Percentiles rank a stretch among this genome's conserved stretches.
Conservation (phyloP, 2,113 vertebrate species). For the rabbit (Oryctolagus cuniculus) region mOryCun1.1 NC_091437.1:46573001-46573500, state of each 20-base stretch:
- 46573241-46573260: background rate
- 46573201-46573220: conserved; percentile 48
- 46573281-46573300: background rate
- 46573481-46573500: background rate
- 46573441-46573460: background rate
- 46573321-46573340: background rate
- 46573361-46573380: background rate
- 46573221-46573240: conserved; percentile 55
- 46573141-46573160: conserved; percentile 80
- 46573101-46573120: conserved; percentile 80
- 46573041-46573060: conserved; percentile 75
- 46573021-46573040: conserved; percentile 78
- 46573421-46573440: no score
- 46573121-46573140: conserved; percentile 80
- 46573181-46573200: conserved; percentile 73
- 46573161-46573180: conserved; percentile 82
- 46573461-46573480: conserved; percentile 23
- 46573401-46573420: no score
- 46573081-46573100: conserved; percentile 70
- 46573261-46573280: background rate
- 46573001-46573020: conserved; percentile 80
- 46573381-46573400: background rate
- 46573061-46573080: conserved; percentile 80
- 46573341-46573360: background rate
- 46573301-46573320: background rate